Evolutionary conservation across 2,888 invertebrate species (phyloP).

Genomic region (Ophion obscuratus): DNA sequence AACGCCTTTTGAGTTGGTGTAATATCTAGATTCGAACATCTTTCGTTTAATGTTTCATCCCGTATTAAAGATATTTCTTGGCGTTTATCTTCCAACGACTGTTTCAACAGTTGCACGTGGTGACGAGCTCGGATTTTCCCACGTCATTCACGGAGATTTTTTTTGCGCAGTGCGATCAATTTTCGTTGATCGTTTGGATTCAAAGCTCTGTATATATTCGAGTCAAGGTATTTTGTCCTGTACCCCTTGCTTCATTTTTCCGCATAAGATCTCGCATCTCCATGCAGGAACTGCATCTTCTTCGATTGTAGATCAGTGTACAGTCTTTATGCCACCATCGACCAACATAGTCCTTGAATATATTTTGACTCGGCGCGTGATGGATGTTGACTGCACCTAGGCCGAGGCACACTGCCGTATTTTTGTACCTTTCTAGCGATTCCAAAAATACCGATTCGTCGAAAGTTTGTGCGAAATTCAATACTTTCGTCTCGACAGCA

Average conservation of each 20-base stretch:
- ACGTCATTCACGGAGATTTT: not conserved
- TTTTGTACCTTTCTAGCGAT: no score
- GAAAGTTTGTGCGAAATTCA: no score
- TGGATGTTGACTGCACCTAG: no score
- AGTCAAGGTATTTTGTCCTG: not conserved
- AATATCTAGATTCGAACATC: not conserved
- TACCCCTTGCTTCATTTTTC: not conserved
- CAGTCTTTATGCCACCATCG: not conserved
- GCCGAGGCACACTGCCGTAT: no score
- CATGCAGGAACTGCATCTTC: not conserved
- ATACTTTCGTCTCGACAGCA: no score
- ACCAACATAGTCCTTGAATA: constrained; percentile 3
- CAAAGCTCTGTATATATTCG: constrained; percentile 1
- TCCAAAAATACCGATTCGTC: no score
- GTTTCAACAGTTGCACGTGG: not conserved
- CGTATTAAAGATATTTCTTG: not conserved
- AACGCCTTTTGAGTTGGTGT: not conserved
- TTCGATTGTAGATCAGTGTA: not conserved
- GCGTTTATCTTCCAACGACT: constrained; percentile 1
- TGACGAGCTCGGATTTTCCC: not conserved
- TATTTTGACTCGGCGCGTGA: not conserved
- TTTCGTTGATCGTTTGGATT: constrained; percentile 6
- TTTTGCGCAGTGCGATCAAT: constrained; percentile 2
- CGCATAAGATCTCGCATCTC: not conserved
- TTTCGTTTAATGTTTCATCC: not conserved